Base-by-base conservation (phyloP, 2,888 invertebrate genomes). In the Cryptocephalus moraei region DNA sequence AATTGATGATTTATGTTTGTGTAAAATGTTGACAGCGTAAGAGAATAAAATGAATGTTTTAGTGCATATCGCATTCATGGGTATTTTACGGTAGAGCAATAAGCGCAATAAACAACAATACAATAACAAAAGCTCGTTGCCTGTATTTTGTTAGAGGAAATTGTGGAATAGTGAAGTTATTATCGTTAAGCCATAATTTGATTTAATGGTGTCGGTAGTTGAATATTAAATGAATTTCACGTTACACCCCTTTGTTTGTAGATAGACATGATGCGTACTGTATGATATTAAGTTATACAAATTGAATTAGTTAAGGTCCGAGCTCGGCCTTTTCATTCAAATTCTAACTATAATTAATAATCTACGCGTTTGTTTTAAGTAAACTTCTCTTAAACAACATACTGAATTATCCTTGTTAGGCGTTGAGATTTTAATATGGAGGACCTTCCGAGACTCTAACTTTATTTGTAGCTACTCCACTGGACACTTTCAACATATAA, bases 131-230 rank as follows among this genome's bases (percentile, higher is more conserved):
- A 22, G 22, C 22, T 22, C 22, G 22, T 22, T 22, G 22, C 22
- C n/a, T 22, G 6, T 22, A 22, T 22, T 22, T 22, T 36, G 12
- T 36, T 36, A 36, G 36, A 36, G 42, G 45, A 48, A 46, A 47
- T 49, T 49, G 49, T 44, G 45, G 47, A 51, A 52, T 50, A 52
- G 52, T 52, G 39, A 43, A 45, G 50, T 49, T 46, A 55, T 56
- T 57, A 54, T 52, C 51, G 54, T 52, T 55, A 51, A 41, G 52
- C 46, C 47, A 55, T 57, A 57, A 57, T 57, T 54, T 53, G 51
- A 57, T 57, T 55, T 51, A 49, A 51, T 46, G 48, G 51, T 50
- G 50, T 40, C 47, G 51, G 54, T 51, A 46, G 52, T 48, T 52
- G 56, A 55, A 57, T 57, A 50, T 53, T 49, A 55, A 57, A 55